These are phyloP conservation scores for Toxotes chatareus DNA, from an alignment of 2,113 vertebrate species.

Conservation along the genomic window DNA sequence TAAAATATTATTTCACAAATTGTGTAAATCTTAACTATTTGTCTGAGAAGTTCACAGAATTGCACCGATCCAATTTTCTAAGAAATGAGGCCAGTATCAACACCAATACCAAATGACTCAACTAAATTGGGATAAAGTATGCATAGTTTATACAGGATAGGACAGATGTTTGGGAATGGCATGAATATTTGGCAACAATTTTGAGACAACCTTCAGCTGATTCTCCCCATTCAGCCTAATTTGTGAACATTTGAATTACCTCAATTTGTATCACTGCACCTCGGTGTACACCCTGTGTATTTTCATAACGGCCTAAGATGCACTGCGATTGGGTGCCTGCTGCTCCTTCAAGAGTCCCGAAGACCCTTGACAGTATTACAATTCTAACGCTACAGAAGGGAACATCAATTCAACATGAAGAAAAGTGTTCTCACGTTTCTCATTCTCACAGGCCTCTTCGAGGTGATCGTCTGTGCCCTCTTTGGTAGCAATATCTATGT, in stretches of 20 bases:
- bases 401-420: slow-evolving; percentile 22
- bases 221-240: not conserved
- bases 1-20: not conserved
- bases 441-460: slow-evolving; percentile 14
- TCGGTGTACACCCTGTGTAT: not conserved
- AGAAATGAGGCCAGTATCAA: too few relatives aligned
- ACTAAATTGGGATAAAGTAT: not conserved
- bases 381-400: not conserved
- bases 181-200: not conserved
- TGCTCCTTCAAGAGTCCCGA: not conserved
- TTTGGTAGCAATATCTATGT: not conserved
- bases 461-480: slow-evolving; percentile 1
- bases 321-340: slow-evolving; percentile 14
- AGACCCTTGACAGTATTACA: not conserved
- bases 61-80: not conserved
- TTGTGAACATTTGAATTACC: slow-evolving; percentile 47
- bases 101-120: not conserved
- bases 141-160: too few relatives aligned
- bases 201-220: not conserved
- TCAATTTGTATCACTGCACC: not conserved
- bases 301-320: slow-evolving; percentile 18
- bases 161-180: not conserved
- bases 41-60: not conserved
- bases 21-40: not conserved
- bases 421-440: not conserved